phyloP scores from a whole-genome alignment of 2,888 invertebrate species.

The Monopis laevigella region DNA sequence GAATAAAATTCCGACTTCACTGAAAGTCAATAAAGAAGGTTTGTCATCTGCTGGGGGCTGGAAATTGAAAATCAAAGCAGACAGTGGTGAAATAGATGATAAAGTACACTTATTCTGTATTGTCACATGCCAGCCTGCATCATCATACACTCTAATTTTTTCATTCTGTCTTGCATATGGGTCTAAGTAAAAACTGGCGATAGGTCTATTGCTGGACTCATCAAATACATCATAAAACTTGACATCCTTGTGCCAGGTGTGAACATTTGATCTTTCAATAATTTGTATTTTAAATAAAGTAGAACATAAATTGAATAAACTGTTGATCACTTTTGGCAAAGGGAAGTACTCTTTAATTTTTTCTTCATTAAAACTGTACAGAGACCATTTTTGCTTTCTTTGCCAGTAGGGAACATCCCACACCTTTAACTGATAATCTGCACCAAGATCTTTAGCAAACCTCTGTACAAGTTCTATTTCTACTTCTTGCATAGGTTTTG shows the following conservation, averaged over 20 bases:
- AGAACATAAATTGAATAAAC: conserved; percentile 79
- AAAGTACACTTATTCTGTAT: conserved; percentile 77
- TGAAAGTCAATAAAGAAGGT: conserved; percentile 77
- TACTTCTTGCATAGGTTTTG: conserved; percentile 77
- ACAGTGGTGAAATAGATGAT: conserved; percentile 74
- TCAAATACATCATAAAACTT: conserved; percentile 85
- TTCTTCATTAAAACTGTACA: conserved; percentile 76
- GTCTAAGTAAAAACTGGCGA: conserved; percentile 89
- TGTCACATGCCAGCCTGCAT: conserved; percentile 81
- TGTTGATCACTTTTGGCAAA: conserved; percentile 79
- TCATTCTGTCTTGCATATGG: conserved; percentile 76
- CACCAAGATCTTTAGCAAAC: conserved; percentile 79
- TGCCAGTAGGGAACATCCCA: conserved; percentile 93
- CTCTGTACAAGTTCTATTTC: conserved; percentile 77
- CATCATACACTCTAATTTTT: conserved; percentile 68
- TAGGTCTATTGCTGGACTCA: conserved; percentile 66
- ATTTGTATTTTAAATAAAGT: conserved; percentile 82
- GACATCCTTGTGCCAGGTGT: conserved; percentile 89
- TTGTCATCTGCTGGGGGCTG: conserved; percentile 69
- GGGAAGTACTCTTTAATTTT: conserved; percentile 84
- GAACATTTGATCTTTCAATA: conserved; percentile 70
- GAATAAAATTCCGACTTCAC: conserved; percentile 81
- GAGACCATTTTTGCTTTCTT: conserved; percentile 74
- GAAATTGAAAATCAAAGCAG: conserved; percentile 87
- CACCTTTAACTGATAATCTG: conserved; percentile 72